These are phyloP conservation scores for Oreocharis arfaki DNA, from an alignment of 2,113 vertebrate genomes.

Conservation along the genomic window DNA sequence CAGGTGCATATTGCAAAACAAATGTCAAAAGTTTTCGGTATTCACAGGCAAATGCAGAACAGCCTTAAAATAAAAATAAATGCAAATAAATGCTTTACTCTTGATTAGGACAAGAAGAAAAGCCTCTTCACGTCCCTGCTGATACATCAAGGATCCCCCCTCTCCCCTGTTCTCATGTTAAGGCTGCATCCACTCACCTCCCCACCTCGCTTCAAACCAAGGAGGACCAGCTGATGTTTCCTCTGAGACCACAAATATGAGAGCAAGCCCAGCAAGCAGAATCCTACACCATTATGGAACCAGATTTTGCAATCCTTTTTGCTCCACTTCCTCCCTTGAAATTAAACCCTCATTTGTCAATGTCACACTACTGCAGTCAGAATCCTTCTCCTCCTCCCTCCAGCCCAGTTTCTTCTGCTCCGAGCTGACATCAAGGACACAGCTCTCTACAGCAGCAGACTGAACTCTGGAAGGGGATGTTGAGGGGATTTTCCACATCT, in stretches of 20 bases:
- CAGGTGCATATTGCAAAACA: not conserved
- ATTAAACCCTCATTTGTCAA: conserved; percentile 38
- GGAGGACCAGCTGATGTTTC: not conserved
- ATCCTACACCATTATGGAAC: not conserved
- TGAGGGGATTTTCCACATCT: not conserved
- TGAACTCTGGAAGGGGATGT: not conserved
- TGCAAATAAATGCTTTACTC: not conserved
- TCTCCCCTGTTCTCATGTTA: not conserved
- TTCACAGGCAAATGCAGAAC: not conserved
- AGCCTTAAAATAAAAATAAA: not conserved
- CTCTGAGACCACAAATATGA: conserved; percentile 16
- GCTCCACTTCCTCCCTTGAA: conserved; percentile 21
- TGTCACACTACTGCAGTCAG: not conserved
- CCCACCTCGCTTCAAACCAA: not conserved
- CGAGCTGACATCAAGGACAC: not conserved
- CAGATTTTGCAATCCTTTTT: conserved; percentile 13
- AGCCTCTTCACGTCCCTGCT: not conserved
- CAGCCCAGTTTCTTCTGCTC: not conserved
- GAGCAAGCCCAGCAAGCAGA: not conserved
- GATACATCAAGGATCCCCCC: not conserved
- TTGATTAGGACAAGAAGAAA: not conserved
- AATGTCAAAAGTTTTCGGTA: not conserved
- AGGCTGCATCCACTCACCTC: not conserved
- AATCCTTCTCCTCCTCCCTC: not conserved
- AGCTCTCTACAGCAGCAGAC: not conserved